Evolutionary conservation across 2,888 invertebrate species (phyloP), one percentile per base, ranked within the genome.

Genomic region (Meghimatium bilineatum): DNA sequence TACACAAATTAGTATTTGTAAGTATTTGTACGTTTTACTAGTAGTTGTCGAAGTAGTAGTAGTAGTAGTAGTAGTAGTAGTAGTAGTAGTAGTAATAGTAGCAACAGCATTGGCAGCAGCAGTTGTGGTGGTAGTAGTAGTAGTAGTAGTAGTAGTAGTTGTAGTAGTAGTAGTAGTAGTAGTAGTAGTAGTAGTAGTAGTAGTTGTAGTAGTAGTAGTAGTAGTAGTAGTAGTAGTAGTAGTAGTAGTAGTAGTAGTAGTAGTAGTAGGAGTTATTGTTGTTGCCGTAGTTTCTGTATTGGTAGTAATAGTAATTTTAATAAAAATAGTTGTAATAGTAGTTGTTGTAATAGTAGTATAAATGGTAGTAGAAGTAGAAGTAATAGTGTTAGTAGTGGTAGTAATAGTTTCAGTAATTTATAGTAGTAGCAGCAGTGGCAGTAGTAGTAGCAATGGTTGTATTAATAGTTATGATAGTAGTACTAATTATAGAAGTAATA

Each of bases 221-320:
- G 34, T 80, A 38, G 69, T 80, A 44, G 69, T 80, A 44, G 69
- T 36, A 44, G 49, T 80, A 44, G 52, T 80, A 44, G 69, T 69
- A 67, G 80, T 80, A 44, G 49, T 80, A 6, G 80, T 80, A 44
- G 69, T 69, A 67, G 80, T 80, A 67, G 44, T 69, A 44, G 69
- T 80, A 67, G 79, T 79, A 36, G 79, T 32, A 10, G 67, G 69
- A 36, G 80, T 80, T 29, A 44, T 80, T 44, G 69, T 80, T 69
- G 71, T 80, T 26, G 69, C 44, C 38, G 80, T 69, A 67, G 80
- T 69, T 44, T 14, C 34, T 69, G 71, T 71, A 74, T 44, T 49
- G 29, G n/a, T 49, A 29, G 26, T 38, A 76, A 77, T 82, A 76
- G 67, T 82, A 69, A 32, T 52, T 34, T 67, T 76, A 67, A 67